Evolutionary conservation across 2,888 invertebrate genomes (phyloP).

Genomic region (Cheilosia soror): DNA sequence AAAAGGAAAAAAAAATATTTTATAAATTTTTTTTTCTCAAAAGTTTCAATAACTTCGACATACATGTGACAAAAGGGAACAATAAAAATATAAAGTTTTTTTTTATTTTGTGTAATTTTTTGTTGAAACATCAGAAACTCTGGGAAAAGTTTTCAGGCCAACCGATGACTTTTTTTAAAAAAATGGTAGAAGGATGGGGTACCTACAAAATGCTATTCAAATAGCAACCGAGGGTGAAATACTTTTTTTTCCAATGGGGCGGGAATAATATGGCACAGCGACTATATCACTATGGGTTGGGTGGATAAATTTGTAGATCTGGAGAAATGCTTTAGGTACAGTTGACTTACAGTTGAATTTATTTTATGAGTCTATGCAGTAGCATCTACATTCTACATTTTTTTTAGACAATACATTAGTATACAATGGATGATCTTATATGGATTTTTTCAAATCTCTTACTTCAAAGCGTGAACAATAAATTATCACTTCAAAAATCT

Average conservation of each 20-base stretch:
- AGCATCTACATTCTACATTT: not conserved
- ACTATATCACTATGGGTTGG: no score
- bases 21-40: slow-evolving; percentile 29
- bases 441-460: not conserved
- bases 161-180: slow-evolving; percentile 15
- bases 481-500: no score
- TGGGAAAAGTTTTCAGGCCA: slow-evolving; percentile 44
- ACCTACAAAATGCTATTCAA: slow-evolving; percentile 32
- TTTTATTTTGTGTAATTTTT: slow-evolving; percentile 8
- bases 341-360: slow-evolving; percentile 44
- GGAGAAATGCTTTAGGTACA: slow-evolving; percentile 18
- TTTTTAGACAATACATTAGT: not conserved
- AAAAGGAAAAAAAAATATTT: slow-evolving; percentile 37
- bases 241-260: not conserved
- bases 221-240: slow-evolving; percentile 25
- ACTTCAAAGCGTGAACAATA: no score
- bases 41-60: slow-evolving; percentile 73
- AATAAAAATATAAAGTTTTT: slow-evolving; percentile 50
- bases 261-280: not conserved
- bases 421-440: not conserved
- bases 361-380: slow-evolving; percentile 13
- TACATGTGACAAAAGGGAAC: slow-evolving; percentile 71
- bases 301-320: slow-evolving; percentile 1
- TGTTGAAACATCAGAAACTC: slow-evolving; percentile 34
- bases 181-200: not conserved